phyloP scores from a whole-genome alignment of 2,888 invertebrate species.

The Leptopilina drosophilae region DNA sequence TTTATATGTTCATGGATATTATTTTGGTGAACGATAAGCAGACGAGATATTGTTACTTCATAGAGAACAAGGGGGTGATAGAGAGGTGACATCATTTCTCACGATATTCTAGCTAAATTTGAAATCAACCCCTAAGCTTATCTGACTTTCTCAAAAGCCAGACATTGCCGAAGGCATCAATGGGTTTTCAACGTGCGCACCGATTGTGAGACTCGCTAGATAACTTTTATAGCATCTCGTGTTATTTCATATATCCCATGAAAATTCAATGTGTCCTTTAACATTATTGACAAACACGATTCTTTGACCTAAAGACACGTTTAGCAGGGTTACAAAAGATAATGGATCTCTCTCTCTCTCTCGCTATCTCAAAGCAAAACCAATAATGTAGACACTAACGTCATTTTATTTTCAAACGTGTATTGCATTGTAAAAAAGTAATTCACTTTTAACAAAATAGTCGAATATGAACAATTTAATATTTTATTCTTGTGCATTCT shows the following conservation, averaged over 20 bases:
- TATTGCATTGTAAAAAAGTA: no score
- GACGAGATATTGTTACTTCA: constrained; percentile 11
- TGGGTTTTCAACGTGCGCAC: neutral
- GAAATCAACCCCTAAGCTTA: constrained; percentile 27
- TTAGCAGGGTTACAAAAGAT: neutral
- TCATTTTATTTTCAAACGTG: no score
- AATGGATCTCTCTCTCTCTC: neutral
- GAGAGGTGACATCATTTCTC: constrained; percentile 22
- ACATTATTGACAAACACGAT: neutral
- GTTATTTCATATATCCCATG: constrained; percentile 22
- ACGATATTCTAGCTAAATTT: constrained; percentile 22
- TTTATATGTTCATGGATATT: constrained; percentile 12
- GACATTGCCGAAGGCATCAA: constrained; percentile 32
- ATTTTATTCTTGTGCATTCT: no score
- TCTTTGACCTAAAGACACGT: neutral
- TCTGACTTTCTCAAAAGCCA: constrained; percentile 27
- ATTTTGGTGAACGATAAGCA: constrained; percentile 20
- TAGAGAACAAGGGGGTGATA: neutral
- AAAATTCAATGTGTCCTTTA: constrained; percentile 23
- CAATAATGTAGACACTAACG: neutral
- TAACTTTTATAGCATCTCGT: constrained; percentile 33
- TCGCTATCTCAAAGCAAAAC: neutral
- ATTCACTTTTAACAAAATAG: no score
- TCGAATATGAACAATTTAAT: no score
- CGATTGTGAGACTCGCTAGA: constrained; percentile 18